A percentile compares a stretch with the other conserved stretches of the same genome.
Conservation (phyloP, 2,888 invertebrate genomes). For the Drosophila meridiana region DNA sequence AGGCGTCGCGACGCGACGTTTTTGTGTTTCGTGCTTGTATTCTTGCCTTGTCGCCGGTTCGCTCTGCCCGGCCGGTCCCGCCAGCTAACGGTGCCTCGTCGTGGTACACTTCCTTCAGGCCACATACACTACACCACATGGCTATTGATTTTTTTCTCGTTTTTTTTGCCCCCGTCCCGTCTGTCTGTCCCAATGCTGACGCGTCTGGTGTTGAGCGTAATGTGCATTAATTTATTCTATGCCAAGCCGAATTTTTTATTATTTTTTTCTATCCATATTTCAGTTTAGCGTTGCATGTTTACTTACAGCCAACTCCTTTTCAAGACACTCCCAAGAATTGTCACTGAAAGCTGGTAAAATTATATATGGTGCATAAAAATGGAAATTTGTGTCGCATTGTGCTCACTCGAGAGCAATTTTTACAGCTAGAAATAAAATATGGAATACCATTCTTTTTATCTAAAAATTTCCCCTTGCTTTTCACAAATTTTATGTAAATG, state of each 20-base stretch:
- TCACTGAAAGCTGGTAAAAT: constrained; percentile 7
- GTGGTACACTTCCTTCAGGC: constrained; percentile 40
- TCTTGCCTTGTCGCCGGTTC: constrained; percentile 45
- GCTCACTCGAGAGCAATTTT: background rate
- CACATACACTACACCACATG: constrained; percentile 75
- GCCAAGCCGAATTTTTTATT: constrained; percentile 56
- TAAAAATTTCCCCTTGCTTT: background rate
- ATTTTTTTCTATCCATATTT: constrained; percentile 22
- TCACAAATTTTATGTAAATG: background rate
- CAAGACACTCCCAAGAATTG: constrained; percentile 53
- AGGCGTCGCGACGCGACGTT: constrained; percentile 37
- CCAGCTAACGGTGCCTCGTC: constrained; percentile 19
- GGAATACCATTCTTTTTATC: background rate
- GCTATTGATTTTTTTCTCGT: constrained; percentile 78
- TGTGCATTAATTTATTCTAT: constrained; percentile 71
- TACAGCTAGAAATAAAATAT: background rate
- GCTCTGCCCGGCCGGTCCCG: constrained; percentile 44
- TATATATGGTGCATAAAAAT: constrained; percentile 19
- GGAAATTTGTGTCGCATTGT: background rate
- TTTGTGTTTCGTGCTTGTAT: constrained; percentile 38
- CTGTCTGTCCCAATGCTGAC: constrained; percentile 38
- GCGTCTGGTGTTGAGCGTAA: constrained; percentile 66
- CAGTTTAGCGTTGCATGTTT: constrained; percentile 53
- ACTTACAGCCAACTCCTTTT: constrained; percentile 23
- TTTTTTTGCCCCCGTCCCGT: constrained; percentile 1